Conservation (phyloP, 2,113 vertebrate genomes). For the Leptocoma aspasia region DNA sequence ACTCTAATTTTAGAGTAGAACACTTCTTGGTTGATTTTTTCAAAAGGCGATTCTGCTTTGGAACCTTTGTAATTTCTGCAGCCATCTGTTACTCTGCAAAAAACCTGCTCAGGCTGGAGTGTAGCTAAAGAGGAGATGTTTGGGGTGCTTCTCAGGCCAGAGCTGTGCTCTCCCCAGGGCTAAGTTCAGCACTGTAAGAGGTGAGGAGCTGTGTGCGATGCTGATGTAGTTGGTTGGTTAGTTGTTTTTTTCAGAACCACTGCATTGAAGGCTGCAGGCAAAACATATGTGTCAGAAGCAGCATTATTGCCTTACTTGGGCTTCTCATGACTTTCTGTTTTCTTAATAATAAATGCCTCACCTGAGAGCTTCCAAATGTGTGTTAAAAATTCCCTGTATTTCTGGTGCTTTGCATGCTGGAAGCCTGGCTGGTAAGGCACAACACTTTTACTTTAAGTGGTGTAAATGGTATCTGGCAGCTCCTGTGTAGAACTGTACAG, state of each 20-base stretch:
- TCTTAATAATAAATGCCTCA: neutral
- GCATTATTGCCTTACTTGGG: neutral
- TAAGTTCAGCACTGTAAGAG: neutral
- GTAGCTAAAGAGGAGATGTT: neutral
- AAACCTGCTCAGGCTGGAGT: neutral
- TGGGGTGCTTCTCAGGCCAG: neutral
- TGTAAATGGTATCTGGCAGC: neutral
- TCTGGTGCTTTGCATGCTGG: neutral
- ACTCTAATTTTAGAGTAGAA: neutral
- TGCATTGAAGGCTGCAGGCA: neutral
- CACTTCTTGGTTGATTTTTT: neutral
- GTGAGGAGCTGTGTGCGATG: neutral
- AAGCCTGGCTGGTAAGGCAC: neutral
- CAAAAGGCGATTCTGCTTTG: neutral
- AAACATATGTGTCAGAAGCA: neutral
- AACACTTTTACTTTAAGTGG: neutral
- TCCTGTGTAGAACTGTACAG: neutral
- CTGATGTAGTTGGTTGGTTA: neutral
- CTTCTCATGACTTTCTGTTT: neutral
- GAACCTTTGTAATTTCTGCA: neutral
- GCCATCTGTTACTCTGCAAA: neutral
- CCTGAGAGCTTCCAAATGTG: neutral
- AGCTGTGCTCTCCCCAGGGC: neutral
- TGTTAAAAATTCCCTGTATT: neutral
- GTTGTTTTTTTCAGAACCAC: neutral